Evolutionary conservation across 2,888 invertebrate genomes (phyloP), one percentile per base, ranked within the genome.

Genomic region (Dysmachus trigonus): DNA sequence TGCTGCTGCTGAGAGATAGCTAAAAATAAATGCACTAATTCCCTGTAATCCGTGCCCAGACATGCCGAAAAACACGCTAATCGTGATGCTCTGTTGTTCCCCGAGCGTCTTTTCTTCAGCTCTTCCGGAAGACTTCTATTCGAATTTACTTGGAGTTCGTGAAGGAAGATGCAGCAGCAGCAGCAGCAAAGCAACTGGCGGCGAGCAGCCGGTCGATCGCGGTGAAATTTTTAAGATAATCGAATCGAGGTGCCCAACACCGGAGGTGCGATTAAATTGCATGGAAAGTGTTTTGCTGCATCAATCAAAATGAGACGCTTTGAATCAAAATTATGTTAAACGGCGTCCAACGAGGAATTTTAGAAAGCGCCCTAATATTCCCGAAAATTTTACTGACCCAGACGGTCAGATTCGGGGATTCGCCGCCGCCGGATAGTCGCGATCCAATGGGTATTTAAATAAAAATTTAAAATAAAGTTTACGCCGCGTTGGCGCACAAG

Each of bases 11-110:
- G 33, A 31, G 31, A 31, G 35, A 76, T 33, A 76, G n/a, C 76
- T 76, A 38, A 35, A 76, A 76, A 76, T 76, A 76, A 33, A 73
- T 73, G 73, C 73, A 73, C 73, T 33, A 73, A 73, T 73, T 73
- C 33, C 33, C 31, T 73, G 33, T 73, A 73, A 73, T 73, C 73
- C 33, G 33, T 73, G 73, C 31, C 31, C 73, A 73, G 73, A 73
- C 33, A 73, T n/a, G 33, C 73, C 73, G 76, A 76, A 38, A 35
- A 76, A 38, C 38, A 76, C 7, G 76, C 76, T 76, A 76, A 38
- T 38, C 76, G 76, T 76, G 76, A 41, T 41, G 41, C 76, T 35
- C 76, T 76, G n/a, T 35, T 76, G 38, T 76, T 76, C 38, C 41
- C 35, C 38, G 73, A 31, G n/a, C 33, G 73, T 30, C 33, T 73